phyloP scores from a whole-genome alignment of 2,888 invertebrate species.

The Ariolimax columbianus region DNA sequence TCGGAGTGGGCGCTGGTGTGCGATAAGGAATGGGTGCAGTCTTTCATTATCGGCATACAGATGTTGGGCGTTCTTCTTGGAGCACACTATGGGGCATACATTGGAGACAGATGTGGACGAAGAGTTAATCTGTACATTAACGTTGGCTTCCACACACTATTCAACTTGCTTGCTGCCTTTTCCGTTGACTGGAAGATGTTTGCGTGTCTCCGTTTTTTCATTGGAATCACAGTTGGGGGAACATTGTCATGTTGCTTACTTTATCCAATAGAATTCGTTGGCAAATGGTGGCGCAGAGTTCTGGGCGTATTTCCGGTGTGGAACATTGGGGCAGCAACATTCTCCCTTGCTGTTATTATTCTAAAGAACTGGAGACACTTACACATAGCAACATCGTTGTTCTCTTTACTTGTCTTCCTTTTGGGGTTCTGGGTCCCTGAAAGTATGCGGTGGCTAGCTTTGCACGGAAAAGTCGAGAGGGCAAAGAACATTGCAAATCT shows the following conservation, averaged over 20 bases:
- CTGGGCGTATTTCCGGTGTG: constrained; percentile 51
- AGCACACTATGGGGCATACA: constrained; percentile 65
- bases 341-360: constrained; percentile 49
- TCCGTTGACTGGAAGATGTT: constrained; percentile 65
- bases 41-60: constrained; percentile 72
- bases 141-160: constrained; percentile 50
- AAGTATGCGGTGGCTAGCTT: constrained; percentile 59
- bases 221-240: constrained; percentile 53
- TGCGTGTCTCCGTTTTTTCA: constrained; percentile 57
- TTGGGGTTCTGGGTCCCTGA: constrained; percentile 55
- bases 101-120: constrained; percentile 61
- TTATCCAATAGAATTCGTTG: constrained; percentile 55
- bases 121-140: constrained; percentile 59
- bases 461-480: constrained; percentile 53
- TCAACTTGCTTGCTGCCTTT: constrained; percentile 60
- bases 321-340: constrained; percentile 51
- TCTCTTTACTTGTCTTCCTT: constrained; percentile 31
- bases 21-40: constrained; percentile 63
- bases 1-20: constrained; percentile 63
- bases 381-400: constrained; percentile 46
- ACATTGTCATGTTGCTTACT: constrained; percentile 48
- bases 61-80: constrained; percentile 75
- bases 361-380: constrained; percentile 53
- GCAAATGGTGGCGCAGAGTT: constrained; percentile 48
- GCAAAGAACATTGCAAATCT: constrained; percentile 52